phyloP scores from a whole-genome alignment of 2,888 invertebrate genomes.

The Parnassius smintheus region DNA sequence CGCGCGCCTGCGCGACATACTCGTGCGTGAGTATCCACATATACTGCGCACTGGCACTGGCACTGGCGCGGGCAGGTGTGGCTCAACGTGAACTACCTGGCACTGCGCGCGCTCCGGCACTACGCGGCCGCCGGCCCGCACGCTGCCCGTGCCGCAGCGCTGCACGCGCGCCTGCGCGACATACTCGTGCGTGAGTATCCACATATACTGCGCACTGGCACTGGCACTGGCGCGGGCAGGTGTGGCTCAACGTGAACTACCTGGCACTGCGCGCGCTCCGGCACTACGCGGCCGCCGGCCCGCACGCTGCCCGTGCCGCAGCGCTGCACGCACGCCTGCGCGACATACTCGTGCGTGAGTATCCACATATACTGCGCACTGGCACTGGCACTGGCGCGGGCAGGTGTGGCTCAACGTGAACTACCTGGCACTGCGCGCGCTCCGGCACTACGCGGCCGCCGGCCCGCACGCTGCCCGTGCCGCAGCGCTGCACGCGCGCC shows the following conservation, averaged over 20 bases:
- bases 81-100: slow-evolving; percentile 98
- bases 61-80: slow-evolving; percentile 99
- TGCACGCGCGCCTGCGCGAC: slow-evolving; percentile 85
- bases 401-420: slow-evolving; percentile 99
- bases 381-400: slow-evolving; percentile 98
- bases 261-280: slow-evolving; percentile 91
- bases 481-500: slow-evolving; percentile 81
- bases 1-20: slow-evolving; percentile 86
- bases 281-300: slow-evolving; percentile 87
- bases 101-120: slow-evolving; percentile 89
- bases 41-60: no score
- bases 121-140: slow-evolving; percentile 88
- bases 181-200: slow-evolving; percentile 86
- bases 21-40: slow-evolving; percentile 81
- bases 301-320: slow-evolving; percentile 83
- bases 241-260: slow-evolving; percentile 99
- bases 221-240: slow-evolving; percentile 97
- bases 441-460: slow-evolving; percentile 88
- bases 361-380: neutral
- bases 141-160: slow-evolving; percentile 78
- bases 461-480: slow-evolving; percentile 85
- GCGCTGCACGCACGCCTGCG: slow-evolving; percentile 85
- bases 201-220: no score
- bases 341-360: slow-evolving; percentile 87
- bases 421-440: slow-evolving; percentile 91